Evolutionary conservation across 1,140 invertebrate genomes (phyloP), one percentile per base, ranked within the genome.

Genomic region (Drosophila cardini): DNA sequence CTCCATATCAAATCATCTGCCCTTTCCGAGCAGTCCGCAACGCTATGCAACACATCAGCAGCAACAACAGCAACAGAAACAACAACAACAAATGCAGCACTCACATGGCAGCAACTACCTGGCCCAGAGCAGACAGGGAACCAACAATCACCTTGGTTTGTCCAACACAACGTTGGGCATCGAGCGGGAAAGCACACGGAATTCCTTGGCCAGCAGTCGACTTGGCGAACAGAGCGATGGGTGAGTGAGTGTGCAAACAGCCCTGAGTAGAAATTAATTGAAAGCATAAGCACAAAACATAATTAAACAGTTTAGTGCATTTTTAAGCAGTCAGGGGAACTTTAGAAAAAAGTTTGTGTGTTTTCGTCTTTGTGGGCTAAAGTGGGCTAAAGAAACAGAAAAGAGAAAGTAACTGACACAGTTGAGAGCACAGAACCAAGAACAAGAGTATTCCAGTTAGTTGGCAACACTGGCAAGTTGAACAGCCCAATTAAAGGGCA

Each of bases 1-100:
- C 55, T 91, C 90, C 26, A 78, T 90, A 52, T 80, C 83, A 10
- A 90, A 89, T 55, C 80, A 91, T 50, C 61, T 90, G 57, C 80
- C 83, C 34, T 84, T 84, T 40, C 78, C 80, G 34, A 64, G 75
- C 63, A 90, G 79, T 21, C 90, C 90, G 2, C 79, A 90, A 46
- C 90, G 90, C 7, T 87, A 87, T 68, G 56, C 62, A n/a, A 21
- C 56, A 32, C 73, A 78, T 40, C 74, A 78, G 9, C 81, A 78
- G 50, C 60, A 60, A 11, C 69, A 21, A 5, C 64, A 75, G 0
- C 56, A 62, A n/a, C 73, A 68, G 2, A 55, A 63, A 3, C 67
- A 58, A 1, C 74, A 75, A 2, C 53, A 60, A 2, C 71, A 75
- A 6, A 13, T 53, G 4, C 84, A 70, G 10, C 76, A 83, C 16